Evolutionary conservation across 2,888 invertebrate genomes (phyloP).

Genomic region (Yponomeuta cagnagella): DNA sequence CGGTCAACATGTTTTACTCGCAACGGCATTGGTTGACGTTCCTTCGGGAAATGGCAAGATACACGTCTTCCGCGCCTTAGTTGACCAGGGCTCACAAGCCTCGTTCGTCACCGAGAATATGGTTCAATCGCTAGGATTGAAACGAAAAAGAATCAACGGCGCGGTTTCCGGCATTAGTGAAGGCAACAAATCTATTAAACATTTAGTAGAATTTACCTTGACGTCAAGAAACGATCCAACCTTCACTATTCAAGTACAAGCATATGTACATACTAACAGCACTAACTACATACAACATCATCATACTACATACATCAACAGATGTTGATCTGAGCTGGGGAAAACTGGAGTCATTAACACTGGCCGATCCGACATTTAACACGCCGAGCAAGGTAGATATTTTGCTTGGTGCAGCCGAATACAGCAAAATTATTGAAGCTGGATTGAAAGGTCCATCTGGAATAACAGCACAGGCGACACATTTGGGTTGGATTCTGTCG

Average conservation of each 20-base stretch:
- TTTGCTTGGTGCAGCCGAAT: conserved; percentile 23
- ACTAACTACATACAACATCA: too few relatives aligned
- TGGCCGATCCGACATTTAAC: too few relatives aligned
- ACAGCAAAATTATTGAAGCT: conserved; percentile 19
- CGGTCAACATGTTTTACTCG: conserved; percentile 15
- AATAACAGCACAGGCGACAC: conserved; percentile 21
- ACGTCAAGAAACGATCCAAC: conserved; percentile 19
- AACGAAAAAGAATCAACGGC: conserved; percentile 20
- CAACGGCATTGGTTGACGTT: conserved; percentile 17
- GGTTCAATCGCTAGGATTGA: conserved; percentile 23
- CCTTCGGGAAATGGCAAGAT: conserved; percentile 8
- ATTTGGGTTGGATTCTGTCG: conserved; percentile 26
- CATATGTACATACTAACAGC: conserved; percentile 21
- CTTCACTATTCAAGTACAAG: conserved; percentile 20
- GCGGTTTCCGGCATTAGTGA: conserved; percentile 25
- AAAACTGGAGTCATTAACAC: too few relatives aligned
- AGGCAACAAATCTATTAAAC: conserved; percentile 19
- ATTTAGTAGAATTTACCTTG: conserved; percentile 20
- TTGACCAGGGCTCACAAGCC: conserved; percentile 18
- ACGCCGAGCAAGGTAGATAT: conserved; percentile 24
- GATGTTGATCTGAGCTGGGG: too few relatives aligned
- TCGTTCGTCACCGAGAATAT: conserved; percentile 22
- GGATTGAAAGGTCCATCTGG: conserved; percentile 21
- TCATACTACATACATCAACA: too few relatives aligned
- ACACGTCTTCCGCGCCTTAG: conserved; percentile 17